Base-by-base conservation (phyloP, 2,797 vertebrate genomes). In the Phylloscopus collybita region DNA sequence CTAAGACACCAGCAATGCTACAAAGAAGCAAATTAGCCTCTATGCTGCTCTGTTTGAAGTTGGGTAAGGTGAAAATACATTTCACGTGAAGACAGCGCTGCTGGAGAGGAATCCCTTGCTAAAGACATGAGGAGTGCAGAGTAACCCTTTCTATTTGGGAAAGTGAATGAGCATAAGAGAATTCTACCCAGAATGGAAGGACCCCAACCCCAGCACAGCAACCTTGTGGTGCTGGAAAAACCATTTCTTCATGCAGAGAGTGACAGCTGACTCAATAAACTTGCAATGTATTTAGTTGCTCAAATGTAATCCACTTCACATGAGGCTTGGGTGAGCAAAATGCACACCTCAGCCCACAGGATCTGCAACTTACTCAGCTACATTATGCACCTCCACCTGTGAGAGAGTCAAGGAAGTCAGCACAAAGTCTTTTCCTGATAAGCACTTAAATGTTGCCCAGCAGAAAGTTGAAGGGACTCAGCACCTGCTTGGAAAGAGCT, bases 21-120 rank as follows among this genome's bases (percentile, higher is more conserved):
- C 86, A 86, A 93, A 96, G 70, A 95, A 92, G 66, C 66, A 93
- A 91, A 95, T 84, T 80, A 94, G 64, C 62, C 61, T 80, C 64
- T 40, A 2, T 61, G 36, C 56, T 64, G 70, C 80, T 73, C 75
- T 59, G 23, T 90, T 84, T 95, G 88, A 92, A 93, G 85, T 36
- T 22, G 51, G 34, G 11, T 56, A 79, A 73, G 51, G 56, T 66
- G 47, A 86, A 94, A 96, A 82, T 21, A 64, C 22, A 67, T 51
- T 80, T 45, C 36, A 34, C 0, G 0, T 15, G 60, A 93, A 86
- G 74, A 32, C 21, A 47, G 60, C 65, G 20, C 42, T 32, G 70
- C 16, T 29, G 45, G 32, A 0, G 1, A 92, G 53, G 70, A 86
- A 84, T 79, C 47, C 54, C 64, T 42, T 65, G 20, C 27, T 15